Percentiles rank a stretch among this genome's conserved stretches.
Evolutionary conservation across 2,888 invertebrate genomes (phyloP).

Genomic region (Eupithecia abbreviata): DNA sequence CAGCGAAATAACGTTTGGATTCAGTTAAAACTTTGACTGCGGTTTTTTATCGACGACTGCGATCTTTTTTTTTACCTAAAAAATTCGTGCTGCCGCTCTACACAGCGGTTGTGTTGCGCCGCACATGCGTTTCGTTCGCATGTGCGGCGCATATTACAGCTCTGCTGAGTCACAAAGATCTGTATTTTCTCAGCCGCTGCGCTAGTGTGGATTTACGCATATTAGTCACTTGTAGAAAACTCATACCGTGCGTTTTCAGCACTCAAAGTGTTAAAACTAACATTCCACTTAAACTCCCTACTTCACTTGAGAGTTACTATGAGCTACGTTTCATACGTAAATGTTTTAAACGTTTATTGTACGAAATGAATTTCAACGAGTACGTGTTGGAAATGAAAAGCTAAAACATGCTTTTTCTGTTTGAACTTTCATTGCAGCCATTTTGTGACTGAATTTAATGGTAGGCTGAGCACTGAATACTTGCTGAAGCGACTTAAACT

Average conservation of each 20-base stretch:
- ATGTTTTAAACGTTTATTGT: not conserved
- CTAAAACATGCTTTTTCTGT: conserved; percentile 13
- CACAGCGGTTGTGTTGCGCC: too few species aligned
- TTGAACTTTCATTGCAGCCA: conserved; percentile 49
- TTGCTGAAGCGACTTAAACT: not conserved
- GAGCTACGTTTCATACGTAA: conserved; percentile 1
- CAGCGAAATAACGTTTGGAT: not conserved
- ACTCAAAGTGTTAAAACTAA: not conserved
- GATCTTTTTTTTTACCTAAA: too few species aligned
- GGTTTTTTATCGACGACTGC: too few species aligned
- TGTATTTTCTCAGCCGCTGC: too few species aligned
- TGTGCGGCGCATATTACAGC: too few species aligned
- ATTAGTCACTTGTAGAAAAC: too few species aligned
- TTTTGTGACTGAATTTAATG: conserved; percentile 52
- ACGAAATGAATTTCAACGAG: not conserved
- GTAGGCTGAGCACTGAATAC: conserved; percentile 19
- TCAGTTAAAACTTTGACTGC: not conserved
- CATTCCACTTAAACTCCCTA: not conserved
- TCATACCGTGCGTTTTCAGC: too few species aligned
- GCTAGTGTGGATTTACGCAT: too few species aligned
- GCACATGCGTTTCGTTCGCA: too few species aligned
- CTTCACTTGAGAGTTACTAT: not conserved
- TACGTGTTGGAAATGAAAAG: conserved; percentile 22
- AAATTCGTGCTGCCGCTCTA: too few species aligned
- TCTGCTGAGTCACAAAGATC: too few species aligned